Conservation (phyloP, 2,113 vertebrate genomes). For the Microtus richardsoni region DNA sequence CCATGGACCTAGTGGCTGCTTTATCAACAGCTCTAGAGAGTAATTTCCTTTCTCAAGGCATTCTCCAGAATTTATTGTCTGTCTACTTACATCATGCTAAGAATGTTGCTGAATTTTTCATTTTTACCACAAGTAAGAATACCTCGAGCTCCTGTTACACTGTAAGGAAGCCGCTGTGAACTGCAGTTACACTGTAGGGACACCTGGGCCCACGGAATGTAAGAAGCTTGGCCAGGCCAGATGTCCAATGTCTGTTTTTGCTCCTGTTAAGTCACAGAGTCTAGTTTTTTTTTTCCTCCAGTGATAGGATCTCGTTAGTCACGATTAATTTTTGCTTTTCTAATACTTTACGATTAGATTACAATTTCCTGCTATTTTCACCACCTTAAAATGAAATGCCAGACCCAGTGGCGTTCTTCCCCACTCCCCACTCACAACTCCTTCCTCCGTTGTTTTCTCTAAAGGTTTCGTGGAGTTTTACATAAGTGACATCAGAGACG, state of each 20-base stretch:
- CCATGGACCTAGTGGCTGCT: background rate
- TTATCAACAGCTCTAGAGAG: background rate
- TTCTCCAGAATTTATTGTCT: background rate
- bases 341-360: background rate
- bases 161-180: background rate
- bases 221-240: background rate
- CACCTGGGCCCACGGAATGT: background rate
- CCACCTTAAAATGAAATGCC: background rate
- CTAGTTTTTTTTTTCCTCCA: background rate
- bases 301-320: background rate
- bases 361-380: background rate
- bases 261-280: background rate
- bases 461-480: background rate
- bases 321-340: background rate
- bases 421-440: rapidly evolving
- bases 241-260: background rate
- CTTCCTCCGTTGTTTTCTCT: background rate
- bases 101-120: background rate
- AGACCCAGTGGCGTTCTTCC: rapidly evolving
- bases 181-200: background rate
- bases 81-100: background rate
- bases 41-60: background rate
- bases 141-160: background rate
- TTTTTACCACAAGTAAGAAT: background rate
- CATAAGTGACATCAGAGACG: background rate